Percentiles rank a stretch among this genome's conserved stretches.
Evolutionary conservation across 2,888 invertebrate genomes (phyloP).

Genomic region (Chrysolina oricalcia): DNA sequence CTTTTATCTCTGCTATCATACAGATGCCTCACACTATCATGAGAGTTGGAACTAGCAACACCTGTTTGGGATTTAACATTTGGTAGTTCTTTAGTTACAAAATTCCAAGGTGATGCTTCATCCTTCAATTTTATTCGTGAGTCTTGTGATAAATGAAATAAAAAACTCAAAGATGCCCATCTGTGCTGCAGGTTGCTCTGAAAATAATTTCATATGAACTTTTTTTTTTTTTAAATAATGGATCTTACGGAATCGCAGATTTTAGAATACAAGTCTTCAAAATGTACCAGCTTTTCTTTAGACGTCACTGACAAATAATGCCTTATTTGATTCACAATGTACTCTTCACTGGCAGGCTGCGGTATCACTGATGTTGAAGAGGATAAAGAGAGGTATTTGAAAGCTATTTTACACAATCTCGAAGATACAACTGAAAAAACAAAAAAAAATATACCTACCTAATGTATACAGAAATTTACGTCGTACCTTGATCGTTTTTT

Average conservation of each 20-base stretch:
- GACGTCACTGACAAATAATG: conserved; percentile 58
- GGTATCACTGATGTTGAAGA: conserved; percentile 44
- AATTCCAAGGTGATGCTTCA: conserved; percentile 52
- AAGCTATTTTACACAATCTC: conserved; percentile 57
- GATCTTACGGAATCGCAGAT: conserved; percentile 65
- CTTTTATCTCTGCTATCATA: conserved; percentile 56
- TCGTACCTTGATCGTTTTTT: conserved; percentile 63
- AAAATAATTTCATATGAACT: conserved; percentile 40
- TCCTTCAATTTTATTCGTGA: conserved; percentile 38
- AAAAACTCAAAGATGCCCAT: conserved; percentile 63
- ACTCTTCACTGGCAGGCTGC: conserved; percentile 58
- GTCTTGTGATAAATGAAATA: conserved; percentile 60
- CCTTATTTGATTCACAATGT: conserved; percentile 62
- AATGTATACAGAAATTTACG: neutral
- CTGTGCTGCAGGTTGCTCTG: conserved; percentile 65
- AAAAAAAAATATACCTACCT: conserved; percentile 26
- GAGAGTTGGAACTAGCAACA: conserved; percentile 59
- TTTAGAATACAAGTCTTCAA: conserved; percentile 66
- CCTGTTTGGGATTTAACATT: conserved; percentile 54
- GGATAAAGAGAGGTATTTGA: conserved; percentile 59
- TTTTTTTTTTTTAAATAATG: neutral
- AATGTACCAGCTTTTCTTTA: conserved; percentile 62
- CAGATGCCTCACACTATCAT: conserved; percentile 62
- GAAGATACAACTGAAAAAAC: conserved; percentile 61
- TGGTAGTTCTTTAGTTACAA: conserved; percentile 59